Evolutionary conservation across 2,888 invertebrate species (phyloP).

Genomic region (Dynastes tityus): DNA sequence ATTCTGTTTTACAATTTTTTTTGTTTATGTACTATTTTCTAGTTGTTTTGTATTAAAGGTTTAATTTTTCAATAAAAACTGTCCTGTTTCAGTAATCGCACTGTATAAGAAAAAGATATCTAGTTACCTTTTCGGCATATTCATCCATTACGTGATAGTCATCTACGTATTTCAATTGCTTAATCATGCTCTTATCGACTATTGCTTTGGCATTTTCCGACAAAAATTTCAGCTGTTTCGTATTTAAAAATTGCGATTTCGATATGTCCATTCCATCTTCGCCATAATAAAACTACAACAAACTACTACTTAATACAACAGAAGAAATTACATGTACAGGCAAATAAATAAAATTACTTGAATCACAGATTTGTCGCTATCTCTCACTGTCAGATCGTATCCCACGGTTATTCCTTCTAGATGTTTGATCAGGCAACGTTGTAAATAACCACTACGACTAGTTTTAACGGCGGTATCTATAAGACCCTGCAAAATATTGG

Average conservation of each 20-base stretch:
- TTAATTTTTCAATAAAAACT: too few species aligned
- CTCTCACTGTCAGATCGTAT: conserved; percentile 96
- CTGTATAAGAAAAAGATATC: not conserved
- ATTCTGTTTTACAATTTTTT: too few species aligned
- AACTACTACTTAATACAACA: not conserved
- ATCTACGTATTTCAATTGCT: conserved; percentile 74
- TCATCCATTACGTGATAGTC: conserved; percentile 70
- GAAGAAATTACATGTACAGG: not conserved
- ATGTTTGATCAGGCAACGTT: conserved; percentile 97
- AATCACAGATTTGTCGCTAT: conserved; percentile 93
- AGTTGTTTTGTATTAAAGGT: too few species aligned
- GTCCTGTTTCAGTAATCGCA: too few species aligned
- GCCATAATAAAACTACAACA: conserved; percentile 85
- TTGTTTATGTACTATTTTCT: too few species aligned
- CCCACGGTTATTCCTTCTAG: conserved; percentile 94
- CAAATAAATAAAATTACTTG: conserved; percentile 74
- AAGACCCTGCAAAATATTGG: conserved; percentile 79
- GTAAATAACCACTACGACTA: conserved; percentile 97
- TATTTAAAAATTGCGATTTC: conserved; percentile 87
- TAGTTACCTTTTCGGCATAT: conserved; percentile 41
- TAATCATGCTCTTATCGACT: conserved; percentile 74
- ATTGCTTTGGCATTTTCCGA: conserved; percentile 84
- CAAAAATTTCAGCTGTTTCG: conserved; percentile 85
- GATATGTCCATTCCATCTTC: conserved; percentile 95
- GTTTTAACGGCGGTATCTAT: conserved; percentile 99